Evolutionary conservation across 23 tunicate genomes (phyloP).

Genomic region (Corella eumyota): DNA sequence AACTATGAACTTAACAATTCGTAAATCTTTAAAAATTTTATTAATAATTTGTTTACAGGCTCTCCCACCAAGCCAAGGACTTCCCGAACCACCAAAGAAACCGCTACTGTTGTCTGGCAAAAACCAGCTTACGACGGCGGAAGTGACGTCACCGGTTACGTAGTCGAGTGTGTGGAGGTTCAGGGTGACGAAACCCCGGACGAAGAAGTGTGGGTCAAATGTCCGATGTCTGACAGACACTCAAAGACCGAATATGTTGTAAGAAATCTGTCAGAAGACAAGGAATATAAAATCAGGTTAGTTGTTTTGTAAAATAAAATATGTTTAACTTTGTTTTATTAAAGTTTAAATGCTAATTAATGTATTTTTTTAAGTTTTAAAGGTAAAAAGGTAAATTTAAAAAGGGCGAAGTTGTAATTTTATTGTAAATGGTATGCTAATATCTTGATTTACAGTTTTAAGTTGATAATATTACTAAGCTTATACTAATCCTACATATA

Average conservation of each 20-base stretch:
- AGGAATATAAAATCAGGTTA: conserved; percentile 64
- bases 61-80: conserved; percentile 41
- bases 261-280: conserved; percentile 41
- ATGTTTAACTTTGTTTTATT: too few species aligned
- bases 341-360: too few species aligned
- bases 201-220: conserved; percentile 43
- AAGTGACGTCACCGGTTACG: conserved; percentile 44
- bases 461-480: too few species aligned
- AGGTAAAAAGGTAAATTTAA: too few species aligned
- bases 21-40: too few species aligned
- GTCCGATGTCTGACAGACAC: conserved; percentile 20
- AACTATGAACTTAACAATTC: too few species aligned
- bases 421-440: too few species aligned
- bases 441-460: too few species aligned
- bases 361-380: too few species aligned
- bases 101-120: conserved; percentile 44
- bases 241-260: conserved; percentile 30
- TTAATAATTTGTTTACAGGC: conserved; percentile 15
- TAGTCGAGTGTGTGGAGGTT: conserved; percentile 37
- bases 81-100: conserved; percentile 33
- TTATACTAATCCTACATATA: too few species aligned
- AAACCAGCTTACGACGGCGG: conserved; percentile 81
- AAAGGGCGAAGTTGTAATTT: too few species aligned
- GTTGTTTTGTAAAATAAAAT: too few species aligned
- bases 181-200: conserved; percentile 31